Base-by-base conservation (phyloP, 2,888 invertebrate species). In the Habroteleia sp. region DNA sequence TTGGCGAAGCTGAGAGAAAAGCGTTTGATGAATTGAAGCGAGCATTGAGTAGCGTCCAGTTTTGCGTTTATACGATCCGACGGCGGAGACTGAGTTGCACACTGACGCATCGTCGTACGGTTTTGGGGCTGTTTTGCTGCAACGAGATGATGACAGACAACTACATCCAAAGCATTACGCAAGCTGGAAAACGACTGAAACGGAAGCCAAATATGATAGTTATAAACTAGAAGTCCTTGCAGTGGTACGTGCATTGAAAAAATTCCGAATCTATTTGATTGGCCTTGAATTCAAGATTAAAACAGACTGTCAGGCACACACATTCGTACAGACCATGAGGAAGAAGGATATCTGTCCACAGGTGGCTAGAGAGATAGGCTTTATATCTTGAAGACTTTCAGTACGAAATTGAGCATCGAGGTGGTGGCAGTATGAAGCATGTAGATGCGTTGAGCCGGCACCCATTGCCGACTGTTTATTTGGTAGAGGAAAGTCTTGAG, bases 41-140 rank as follows among this genome's bases (percentile, higher is more conserved):
- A 11, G 14, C 17, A 13, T 25, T 60, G 4, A 35, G 37, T 44
- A 2, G 11, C 1, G 31, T 3, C 62, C 65, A 0, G 42, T 74
- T 0, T 39, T 35, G 35, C 13, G 8, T 8, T 35, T 35, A 14
- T 74, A 6, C 20, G 8, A 20, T 7, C 35, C 3, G 58, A 63
- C 7, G 37, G 44, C 8, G 56, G 74, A 11, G 74, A 66, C 6
- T 31, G 10, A 31, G 5, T 10, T 31, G 31, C 31, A 31, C 10
- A 5, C 31, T 8, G 31, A 31, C 10, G 31, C 31, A 31, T 31
- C 31, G 5, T 31, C 31, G 11, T 23, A 11, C 11, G 23, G 41
- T n/a, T 41, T 11, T 23, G 41, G 20, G 23, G 41, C n/a, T 0
- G 3, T 23, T 23, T 6, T 41, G 20, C 3, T 41, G 11, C 41